A percentile compares a stretch with the other conserved stretches of the same genome.
These are phyloP conservation scores for Diogma glabrata DNA, from an alignment of 2,888 invertebrate species.

Conservation along the genomic window DNA sequence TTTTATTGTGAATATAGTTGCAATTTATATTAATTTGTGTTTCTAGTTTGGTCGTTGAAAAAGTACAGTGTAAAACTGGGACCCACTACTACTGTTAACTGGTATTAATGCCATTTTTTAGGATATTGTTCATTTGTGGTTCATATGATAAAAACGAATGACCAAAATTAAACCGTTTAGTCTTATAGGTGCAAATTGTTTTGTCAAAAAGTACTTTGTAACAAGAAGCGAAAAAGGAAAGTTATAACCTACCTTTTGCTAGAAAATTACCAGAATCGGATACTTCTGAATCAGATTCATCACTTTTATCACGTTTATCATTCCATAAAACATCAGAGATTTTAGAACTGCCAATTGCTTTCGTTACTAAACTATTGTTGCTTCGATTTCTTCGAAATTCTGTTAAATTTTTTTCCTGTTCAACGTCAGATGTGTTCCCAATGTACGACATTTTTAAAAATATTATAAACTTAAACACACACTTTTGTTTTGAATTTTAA, in stretches of 20 bases:
- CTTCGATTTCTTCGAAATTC: constrained; percentile 20
- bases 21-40: no score
- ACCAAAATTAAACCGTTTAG: no score
- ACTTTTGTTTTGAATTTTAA: not conserved
- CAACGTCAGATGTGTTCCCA: constrained; percentile 34
- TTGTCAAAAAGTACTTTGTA: not conserved
- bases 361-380: constrained; percentile 18
- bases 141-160: no score
- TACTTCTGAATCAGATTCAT: constrained; percentile 70
- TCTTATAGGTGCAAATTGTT: no score
- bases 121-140: no score
- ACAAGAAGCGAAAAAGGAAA: not conserved
- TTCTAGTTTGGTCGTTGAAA: no score
- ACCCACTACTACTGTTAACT: no score
- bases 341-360: constrained; percentile 30
- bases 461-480: not conserved
- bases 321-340: constrained; percentile 33
- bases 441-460: constrained; percentile 30
- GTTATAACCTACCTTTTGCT: constrained; percentile 46
- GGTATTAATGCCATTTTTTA: no score
- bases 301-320: constrained; percentile 46
- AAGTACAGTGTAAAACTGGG: no score
- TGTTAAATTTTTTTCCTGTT: constrained; percentile 30
- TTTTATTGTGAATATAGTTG: no score
- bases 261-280: constrained; percentile 65